phyloP scores from a whole-genome alignment of 2,888 invertebrate species.

The Trissoscelio sp. region DNA sequence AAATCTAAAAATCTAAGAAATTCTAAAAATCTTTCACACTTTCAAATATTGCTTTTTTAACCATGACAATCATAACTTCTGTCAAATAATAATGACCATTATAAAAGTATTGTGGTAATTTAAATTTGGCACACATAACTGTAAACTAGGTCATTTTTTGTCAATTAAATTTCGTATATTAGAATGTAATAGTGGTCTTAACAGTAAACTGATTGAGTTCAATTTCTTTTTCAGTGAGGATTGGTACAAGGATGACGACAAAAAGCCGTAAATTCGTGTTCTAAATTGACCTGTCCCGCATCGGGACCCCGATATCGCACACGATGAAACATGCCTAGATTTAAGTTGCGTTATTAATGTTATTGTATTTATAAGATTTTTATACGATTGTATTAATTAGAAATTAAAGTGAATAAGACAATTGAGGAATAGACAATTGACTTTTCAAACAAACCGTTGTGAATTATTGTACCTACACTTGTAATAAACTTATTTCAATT shows the following conservation, averaged over 20 bases:
- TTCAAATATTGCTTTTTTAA: background rate
- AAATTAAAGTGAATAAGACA: slow-evolving; percentile 15
- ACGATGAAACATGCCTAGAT: slow-evolving; percentile 41
- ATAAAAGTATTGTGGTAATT: too few species aligned
- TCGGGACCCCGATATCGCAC: slow-evolving; percentile 77
- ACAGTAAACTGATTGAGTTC: slow-evolving; percentile 7
- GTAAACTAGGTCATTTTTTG: background rate
- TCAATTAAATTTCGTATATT: background rate
- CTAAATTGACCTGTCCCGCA: slow-evolving; percentile 81
- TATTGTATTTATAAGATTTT: slow-evolving; percentile 67
- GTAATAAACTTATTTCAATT: slow-evolving; percentile 21
- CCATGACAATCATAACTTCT: too few species aligned
- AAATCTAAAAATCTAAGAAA: too few species aligned
- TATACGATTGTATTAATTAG: slow-evolving; percentile 51
- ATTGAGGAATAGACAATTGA: slow-evolving; percentile 15
- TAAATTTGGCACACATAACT: too few species aligned
- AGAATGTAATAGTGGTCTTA: slow-evolving; percentile 17
- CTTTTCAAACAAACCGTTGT: background rate
- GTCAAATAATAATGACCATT: too few species aligned
- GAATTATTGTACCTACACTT: slow-evolving; percentile 26
- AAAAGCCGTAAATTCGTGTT: slow-evolving; percentile 76
- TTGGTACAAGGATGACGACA: slow-evolving; percentile 94
- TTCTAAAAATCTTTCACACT: background rate
- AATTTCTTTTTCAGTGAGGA: slow-evolving; percentile 87
- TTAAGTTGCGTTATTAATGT: slow-evolving; percentile 60